Conservation (phyloP, 1,140 invertebrate genomes). For the Megalonaias nervosa region DNA sequence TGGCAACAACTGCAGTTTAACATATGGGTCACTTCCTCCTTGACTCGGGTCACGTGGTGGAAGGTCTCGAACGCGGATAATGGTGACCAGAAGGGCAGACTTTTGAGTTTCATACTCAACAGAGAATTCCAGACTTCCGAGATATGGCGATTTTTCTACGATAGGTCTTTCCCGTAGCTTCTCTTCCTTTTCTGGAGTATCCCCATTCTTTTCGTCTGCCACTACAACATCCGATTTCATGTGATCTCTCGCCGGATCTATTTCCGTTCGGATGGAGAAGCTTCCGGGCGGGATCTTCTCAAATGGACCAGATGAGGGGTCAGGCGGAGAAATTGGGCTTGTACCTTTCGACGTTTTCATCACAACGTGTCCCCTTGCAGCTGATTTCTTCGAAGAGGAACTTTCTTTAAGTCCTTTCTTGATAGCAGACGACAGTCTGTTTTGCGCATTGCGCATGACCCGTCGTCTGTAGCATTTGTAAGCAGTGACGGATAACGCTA, state of each 20-base stretch:
- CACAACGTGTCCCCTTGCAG: constrained; percentile 38
- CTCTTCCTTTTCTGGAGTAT: constrained; percentile 53
- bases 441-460: constrained; percentile 59
- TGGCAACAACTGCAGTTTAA: constrained; percentile 88
- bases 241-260: constrained; percentile 32
- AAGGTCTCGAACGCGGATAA: constrained; percentile 78
- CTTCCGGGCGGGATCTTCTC: constrained; percentile 49
- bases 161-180: constrained; percentile 43
- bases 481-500: constrained; percentile 50
- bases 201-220: constrained; percentile 73
- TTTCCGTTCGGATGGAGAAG: constrained; percentile 43
- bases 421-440: constrained; percentile 66
- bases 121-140: constrained; percentile 86
- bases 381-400: constrained; percentile 52
- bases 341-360: constrained; percentile 65
- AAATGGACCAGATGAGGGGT: constrained; percentile 37
- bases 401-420: constrained; percentile 68
- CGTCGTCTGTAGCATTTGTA: constrained; percentile 66
- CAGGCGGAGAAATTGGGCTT: constrained; percentile 57
- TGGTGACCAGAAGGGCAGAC: constrained; percentile 90
- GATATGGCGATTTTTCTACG: constrained; percentile 68
- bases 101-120: constrained; percentile 88
- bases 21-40: constrained; percentile 89
- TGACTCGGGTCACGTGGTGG: constrained; percentile 69
- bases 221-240: constrained; percentile 54